phyloP scores from a whole-genome alignment of 1,140 invertebrate species.

The Drosophila neocordata region DNA sequence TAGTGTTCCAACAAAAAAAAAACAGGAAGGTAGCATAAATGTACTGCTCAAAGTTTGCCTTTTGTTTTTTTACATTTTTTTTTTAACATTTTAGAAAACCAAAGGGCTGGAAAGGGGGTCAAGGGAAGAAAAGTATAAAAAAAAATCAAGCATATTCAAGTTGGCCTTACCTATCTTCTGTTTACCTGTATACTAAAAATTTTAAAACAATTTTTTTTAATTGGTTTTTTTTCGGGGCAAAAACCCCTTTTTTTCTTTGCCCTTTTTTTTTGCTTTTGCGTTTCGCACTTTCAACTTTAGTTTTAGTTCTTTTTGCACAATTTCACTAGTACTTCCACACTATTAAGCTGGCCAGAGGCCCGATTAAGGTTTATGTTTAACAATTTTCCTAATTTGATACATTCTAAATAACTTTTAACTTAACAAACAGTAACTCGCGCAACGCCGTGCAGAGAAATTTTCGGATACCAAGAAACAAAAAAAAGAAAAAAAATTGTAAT shows the following conservation, averaged over 20 bases:
- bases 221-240: constrained; percentile 16
- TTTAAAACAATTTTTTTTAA: not conserved
- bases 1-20: constrained; percentile 36
- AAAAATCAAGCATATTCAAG: constrained; percentile 34
- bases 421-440: constrained; percentile 67
- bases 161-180: not conserved
- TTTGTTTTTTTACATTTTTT: constrained; percentile 7
- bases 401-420: constrained; percentile 61
- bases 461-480: constrained; percentile 40
- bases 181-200: constrained; percentile 7
- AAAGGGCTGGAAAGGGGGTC: constrained; percentile 34
- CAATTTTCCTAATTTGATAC: constrained; percentile 42
- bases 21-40: constrained; percentile 39
- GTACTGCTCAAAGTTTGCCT: constrained; percentile 36
- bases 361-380: constrained; percentile 25
- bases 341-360: constrained; percentile 19
- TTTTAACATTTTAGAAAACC: constrained; percentile 40
- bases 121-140: constrained; percentile 1
- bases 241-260: constrained; percentile 34
- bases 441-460: constrained; percentile 70
- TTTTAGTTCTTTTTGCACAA: constrained; percentile 41
- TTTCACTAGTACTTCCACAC: constrained; percentile 37
- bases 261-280: constrained; percentile 33
- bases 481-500: constrained; percentile 63
- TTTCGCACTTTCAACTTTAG: constrained; percentile 29